Conservation (phyloP, 2,888 invertebrate species). For the Eretmocerus hayati region DNA sequence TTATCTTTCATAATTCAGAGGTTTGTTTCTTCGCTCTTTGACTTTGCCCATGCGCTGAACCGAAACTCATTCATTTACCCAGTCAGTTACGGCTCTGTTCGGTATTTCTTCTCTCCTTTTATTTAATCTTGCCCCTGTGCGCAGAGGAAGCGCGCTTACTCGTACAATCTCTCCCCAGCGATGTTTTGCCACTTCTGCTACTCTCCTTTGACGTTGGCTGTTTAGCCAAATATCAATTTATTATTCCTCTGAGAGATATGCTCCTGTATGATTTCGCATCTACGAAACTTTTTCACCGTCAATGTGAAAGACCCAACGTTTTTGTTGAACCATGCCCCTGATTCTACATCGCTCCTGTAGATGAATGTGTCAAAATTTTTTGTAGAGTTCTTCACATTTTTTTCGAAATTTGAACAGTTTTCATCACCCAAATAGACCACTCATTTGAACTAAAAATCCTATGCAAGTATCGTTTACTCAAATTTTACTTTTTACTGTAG, state of each 20-base stretch:
- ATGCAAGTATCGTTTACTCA: too few species aligned
- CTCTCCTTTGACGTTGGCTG: slow-evolving; percentile 1
- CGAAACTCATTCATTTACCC: slow-evolving; percentile 11
- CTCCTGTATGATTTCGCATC: neutral
- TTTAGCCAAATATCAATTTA: neutral
- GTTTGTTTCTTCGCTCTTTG: slow-evolving; percentile 11
- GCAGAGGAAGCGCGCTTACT: neutral
- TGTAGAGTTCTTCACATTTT: too few species aligned
- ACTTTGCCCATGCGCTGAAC: slow-evolving; percentile 5
- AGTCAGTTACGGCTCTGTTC: slow-evolving; percentile 1
- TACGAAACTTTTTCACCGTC: too few species aligned
- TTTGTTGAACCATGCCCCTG: too few species aligned
- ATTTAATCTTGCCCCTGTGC: too few species aligned
- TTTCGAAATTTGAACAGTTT: too few species aligned
- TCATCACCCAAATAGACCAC: too few species aligned
- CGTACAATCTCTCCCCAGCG: neutral
- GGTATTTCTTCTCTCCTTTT: slow-evolving; percentile 1
- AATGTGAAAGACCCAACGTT: too few species aligned
- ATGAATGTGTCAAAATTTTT: too few species aligned
- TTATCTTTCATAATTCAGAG: slow-evolving; percentile 13
- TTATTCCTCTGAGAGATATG: neutral
- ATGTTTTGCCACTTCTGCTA: neutral
- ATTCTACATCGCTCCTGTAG: too few species aligned
- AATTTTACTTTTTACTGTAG: too few species aligned
- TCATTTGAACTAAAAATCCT: too few species aligned